A percentile compares a stretch with the other conserved stretches of the same genome.
Evolutionary conservation across 2,113 vertebrate species (phyloP).

Genomic region (Canis aureus): DNA sequence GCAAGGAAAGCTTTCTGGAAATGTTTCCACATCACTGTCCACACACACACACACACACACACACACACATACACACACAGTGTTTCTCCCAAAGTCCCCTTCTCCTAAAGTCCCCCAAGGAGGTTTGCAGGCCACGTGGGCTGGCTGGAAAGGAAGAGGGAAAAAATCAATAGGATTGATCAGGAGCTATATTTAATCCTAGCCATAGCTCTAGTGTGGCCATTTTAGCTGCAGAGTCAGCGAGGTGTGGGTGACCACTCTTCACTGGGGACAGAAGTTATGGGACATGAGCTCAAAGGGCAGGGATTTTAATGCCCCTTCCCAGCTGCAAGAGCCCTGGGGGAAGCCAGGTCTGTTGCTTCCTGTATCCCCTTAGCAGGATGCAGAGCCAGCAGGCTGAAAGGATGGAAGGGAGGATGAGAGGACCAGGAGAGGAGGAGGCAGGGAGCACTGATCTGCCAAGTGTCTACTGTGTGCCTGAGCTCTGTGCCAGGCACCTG

Average conservation of each 20-base stretch:
- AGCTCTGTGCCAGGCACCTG: not conserved
- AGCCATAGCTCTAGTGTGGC: slow-evolving; percentile 70
- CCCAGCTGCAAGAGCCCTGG: not conserved
- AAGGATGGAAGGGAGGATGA: not conserved
- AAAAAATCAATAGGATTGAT: slow-evolving; percentile 79
- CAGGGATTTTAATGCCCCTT: not conserved
- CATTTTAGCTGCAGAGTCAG: slow-evolving; percentile 64
- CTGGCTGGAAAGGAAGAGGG: slow-evolving; percentile 43
- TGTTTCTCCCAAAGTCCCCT: not conserved
- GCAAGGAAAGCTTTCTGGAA: slow-evolving; percentile 75
- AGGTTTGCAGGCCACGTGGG: slow-evolving; percentile 65
- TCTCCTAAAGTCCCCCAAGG: slow-evolving; percentile 26
- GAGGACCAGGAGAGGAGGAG: not conserved
- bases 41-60: slow-evolving; percentile 57
- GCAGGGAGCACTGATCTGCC: not conserved
- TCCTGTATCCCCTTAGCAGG: rapidly evolving
- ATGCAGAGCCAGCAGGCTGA: not conserved
- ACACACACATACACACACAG: not conserved
- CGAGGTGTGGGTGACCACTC: slow-evolving; percentile 6
- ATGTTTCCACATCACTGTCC: not conserved
- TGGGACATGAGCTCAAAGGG: not conserved
- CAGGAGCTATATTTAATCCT: slow-evolving; percentile 75
- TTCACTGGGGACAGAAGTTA: slow-evolving; percentile 71
- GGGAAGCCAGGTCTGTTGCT: not conserved
- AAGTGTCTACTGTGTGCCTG: not conserved